Percentiles rank a stretch among this genome's conserved stretches.
These are phyloP conservation scores for Mercenaria mercenaria DNA, from an alignment of 1,140 invertebrate genomes.

Conservation along the genomic window DNA sequence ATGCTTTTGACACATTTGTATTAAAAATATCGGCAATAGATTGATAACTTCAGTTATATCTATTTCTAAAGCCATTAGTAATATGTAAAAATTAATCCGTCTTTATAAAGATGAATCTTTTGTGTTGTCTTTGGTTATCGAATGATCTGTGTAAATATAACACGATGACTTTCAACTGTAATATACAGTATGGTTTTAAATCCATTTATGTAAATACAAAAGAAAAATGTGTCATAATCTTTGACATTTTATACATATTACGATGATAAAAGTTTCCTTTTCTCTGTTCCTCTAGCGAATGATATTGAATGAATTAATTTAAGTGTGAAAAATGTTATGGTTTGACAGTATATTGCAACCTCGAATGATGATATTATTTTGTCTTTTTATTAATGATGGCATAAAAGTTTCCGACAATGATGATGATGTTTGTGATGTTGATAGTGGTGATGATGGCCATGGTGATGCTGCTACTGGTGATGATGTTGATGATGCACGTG, in stretches of 20 bases:
- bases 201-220: conserved; percentile 19
- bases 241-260: background rate
- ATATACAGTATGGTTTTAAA: background rate
- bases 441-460: too few species aligned
- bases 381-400: too few species aligned
- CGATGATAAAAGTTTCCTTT: too few species aligned
- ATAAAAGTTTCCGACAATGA: too few species aligned
- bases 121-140: conserved; percentile 36
- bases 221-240: background rate
- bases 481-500: too few species aligned
- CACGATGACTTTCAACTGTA: background rate
- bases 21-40: conserved; percentile 43
- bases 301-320: too few species aligned
- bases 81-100: conserved; percentile 41
- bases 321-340: too few species aligned
- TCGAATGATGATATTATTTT: too few species aligned
- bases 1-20: conserved; percentile 59
- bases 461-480: too few species aligned
- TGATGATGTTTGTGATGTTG: too few species aligned
- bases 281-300: too few species aligned
- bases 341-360: too few species aligned
- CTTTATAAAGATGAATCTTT: conserved; percentile 39
- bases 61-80: conserved; percentile 52
- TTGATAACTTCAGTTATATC: background rate
- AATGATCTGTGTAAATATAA: conserved; percentile 34